Evolutionary conservation across 2,113 vertebrate species (phyloP).

Genomic region (Thomomys bottae): DNA sequence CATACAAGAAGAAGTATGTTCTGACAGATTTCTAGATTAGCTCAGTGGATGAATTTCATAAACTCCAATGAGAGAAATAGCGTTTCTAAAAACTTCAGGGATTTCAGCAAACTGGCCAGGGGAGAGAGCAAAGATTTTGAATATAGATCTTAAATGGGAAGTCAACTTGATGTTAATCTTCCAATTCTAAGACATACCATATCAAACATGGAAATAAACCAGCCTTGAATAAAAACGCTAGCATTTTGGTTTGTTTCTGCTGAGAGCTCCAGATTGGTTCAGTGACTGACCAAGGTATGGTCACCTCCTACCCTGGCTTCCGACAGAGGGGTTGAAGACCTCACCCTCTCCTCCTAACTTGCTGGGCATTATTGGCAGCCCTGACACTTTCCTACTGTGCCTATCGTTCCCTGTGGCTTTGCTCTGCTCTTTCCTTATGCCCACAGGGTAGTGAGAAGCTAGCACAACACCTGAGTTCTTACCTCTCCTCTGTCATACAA

Average conservation of each 20-base stretch:
- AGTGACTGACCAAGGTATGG: too few species aligned
- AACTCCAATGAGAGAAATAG: not conserved
- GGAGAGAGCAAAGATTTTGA: not conserved
- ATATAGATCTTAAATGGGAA: not conserved
- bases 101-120: conserved; percentile 6
- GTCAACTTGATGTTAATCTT: not conserved
- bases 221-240: not conserved
- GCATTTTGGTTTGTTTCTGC: not conserved
- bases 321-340: not conserved
- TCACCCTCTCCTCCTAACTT: not conserved
- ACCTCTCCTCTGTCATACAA: not conserved
- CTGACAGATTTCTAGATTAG: conserved; percentile 56
- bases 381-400: rapidly evolving
- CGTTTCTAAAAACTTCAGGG: conserved; percentile 31
- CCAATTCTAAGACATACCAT: not conserved
- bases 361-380: too few species aligned
- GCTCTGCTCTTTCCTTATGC: not conserved
- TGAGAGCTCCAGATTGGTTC: not conserved
- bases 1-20: conserved; percentile 43
- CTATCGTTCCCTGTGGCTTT: not conserved
- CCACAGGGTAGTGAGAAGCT: not conserved
- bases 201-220: not conserved
- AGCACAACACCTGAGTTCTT: rapidly evolving
- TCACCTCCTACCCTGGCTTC: too few species aligned
- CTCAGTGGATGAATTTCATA: conserved; percentile 34